Base-by-base conservation (phyloP, 2,113 vertebrate species). In the Amblyornis subalaris region DNA sequence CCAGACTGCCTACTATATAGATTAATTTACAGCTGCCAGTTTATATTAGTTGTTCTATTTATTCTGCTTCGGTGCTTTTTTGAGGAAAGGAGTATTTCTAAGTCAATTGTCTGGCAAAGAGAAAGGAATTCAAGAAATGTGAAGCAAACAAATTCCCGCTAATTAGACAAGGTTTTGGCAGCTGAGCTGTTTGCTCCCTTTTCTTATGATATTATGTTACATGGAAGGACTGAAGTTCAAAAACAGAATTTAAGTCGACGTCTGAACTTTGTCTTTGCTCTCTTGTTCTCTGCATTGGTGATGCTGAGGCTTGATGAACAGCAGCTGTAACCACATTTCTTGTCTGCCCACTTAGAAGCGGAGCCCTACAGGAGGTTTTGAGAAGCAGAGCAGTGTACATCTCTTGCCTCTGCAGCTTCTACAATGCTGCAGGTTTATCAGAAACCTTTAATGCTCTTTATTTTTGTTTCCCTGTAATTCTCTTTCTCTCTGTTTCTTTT, bases 21-120 rank as follows among this genome's bases (percentile, higher is more conserved):
- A 85, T 95, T 89, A 92, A 85, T 96, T 95, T 91, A 79, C 67
- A 93, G 74, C 86, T 95, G 94, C 87, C 95, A 96, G 79, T 87
- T 95, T 94, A 73, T 90, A 94, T 96, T 96, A 95, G 90, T 90
- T 82, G 78, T 94, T 92, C 66, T 85, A 65, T 94, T 97, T 96
- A 89, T 92, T 96, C 92, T 96, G 73, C 91, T 73, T 92, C 80
- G 64, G 83, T 96, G 91, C 80, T 79, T 94, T 74, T 93, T 70
- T 78, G 91, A 95, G 65, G 72, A 91, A 73, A 87, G 91, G 75
- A 95, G 69, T 95, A 66, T 88, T 94, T 89, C 88, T 85, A 88
- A 89, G 74, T 76, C 55, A 61, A 60, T 95, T 95, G 85, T 94
- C 81, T 96, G 35, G 48, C n/a, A 55, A 83, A 90, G 85, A 83